Conservation (phyloP, 2,113 vertebrate genomes). For the Odobenus rosmarus region DNA sequence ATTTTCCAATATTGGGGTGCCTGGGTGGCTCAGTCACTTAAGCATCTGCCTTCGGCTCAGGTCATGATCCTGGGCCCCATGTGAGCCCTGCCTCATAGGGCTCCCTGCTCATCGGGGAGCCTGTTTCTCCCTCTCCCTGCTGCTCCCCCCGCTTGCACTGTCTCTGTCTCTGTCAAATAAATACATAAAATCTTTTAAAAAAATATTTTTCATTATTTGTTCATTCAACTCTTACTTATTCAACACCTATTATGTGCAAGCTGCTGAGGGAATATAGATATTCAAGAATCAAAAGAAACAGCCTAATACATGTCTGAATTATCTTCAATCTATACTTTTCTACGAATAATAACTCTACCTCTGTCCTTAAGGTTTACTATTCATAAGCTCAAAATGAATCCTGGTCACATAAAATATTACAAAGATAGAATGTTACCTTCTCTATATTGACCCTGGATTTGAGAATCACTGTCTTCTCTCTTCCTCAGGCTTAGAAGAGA, state of each 20-base stretch:
- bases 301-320: not conserved
- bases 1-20: not conserved
- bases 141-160: not conserved
- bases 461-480: not conserved
- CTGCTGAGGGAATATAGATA: not conserved
- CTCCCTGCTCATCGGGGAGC: not conserved
- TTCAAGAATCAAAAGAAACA: constrained; percentile 15
- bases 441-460: not conserved
- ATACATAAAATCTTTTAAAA: not conserved
- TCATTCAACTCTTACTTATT: not conserved
- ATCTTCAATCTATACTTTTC: not conserved
- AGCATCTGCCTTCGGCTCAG: not conserved
- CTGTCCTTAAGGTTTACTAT: not conserved
- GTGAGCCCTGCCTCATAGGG: no score
- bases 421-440: not conserved
- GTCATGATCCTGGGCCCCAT: not conserved
- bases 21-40: not conserved
- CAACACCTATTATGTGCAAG: not conserved
- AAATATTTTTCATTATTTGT: not conserved
- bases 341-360: not conserved
- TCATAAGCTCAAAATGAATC: constrained; percentile 33
- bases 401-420: not conserved
- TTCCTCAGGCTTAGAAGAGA: not conserved
- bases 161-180: not conserved
- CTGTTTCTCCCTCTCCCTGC: not conserved